Base-by-base conservation (phyloP, 2,113 vertebrate genomes). In the Haplochromis vanheusdeni region DNA sequence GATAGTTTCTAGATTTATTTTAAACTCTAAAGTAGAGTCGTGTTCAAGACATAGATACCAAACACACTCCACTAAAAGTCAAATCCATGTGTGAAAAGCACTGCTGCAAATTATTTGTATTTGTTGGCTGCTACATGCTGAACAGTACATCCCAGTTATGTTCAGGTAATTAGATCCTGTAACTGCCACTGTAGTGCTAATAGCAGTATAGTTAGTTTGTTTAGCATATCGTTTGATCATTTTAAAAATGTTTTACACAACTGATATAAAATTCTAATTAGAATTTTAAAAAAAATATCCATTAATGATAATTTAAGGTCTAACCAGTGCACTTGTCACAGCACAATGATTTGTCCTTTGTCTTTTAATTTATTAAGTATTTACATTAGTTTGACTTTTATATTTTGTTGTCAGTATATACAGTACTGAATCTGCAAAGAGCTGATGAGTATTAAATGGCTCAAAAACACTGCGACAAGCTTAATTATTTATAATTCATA, bases 221-320 rank as follows among this genome's bases (percentile, higher is more conserved):
- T 49, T 28, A 40, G 13, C 5, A 31, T 77, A n/a, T 35, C 2
- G 0, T 79, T 23, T 52, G 47, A 52, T 52, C 26, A 79, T 51
- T n/a, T 79, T 35, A n/a, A 52, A 79, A 79, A 52, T 33, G 31
- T 52, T 35, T 54, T n/a, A 3, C 26, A n/a, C 8, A 17, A 26
- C 14, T 45, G 3, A 73, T 10, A 45, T 42, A 45, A 45, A 73
- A 70, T 42, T 75, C 40, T 47, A 17, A 75, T 28, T 47, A 75
- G 13, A 75, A 73, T 37, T n/a, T n/a, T 0, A 0, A 3, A 26
- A 42, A 42, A 16, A 42, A 16, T 2, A 75, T 47, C 16, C 23
- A 75, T 12, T 31, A 75, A 47, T 12, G 6, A 47, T 75, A 0
- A 49, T 75, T 75, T 49, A 31, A 31, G 21, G 3, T 75, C 1